Evolutionary conservation across 1,140 invertebrate genomes (phyloP).

Genomic region (Bombus impatiens): DNA sequence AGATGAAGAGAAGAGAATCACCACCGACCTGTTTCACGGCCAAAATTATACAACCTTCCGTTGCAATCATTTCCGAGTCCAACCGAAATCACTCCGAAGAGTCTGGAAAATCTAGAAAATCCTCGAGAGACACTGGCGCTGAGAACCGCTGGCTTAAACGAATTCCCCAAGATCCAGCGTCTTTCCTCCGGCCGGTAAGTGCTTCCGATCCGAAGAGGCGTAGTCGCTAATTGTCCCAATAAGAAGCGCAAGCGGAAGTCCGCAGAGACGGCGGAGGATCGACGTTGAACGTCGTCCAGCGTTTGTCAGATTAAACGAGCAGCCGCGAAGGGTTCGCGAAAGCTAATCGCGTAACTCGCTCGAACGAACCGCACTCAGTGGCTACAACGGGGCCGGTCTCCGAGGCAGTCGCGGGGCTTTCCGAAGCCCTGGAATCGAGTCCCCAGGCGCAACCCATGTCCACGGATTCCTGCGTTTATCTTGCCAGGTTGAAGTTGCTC

Average conservation of each 20-base stretch:
- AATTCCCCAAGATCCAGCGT: background rate
- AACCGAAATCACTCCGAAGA: too few species aligned
- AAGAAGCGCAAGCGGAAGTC: constrained; percentile 12
- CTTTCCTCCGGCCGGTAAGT: background rate
- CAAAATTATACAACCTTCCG: too few species aligned
- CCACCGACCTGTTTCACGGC: too few species aligned
- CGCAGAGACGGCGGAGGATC: background rate
- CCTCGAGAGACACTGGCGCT: background rate
- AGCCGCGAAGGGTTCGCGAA: constrained; percentile 40
- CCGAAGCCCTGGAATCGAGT: constrained; percentile 66
- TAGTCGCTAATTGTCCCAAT: constrained; percentile 35
- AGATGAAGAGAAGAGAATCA: too few species aligned
- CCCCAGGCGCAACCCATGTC: background rate
- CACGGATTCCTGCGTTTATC: constrained; percentile 44
- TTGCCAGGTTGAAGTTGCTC: constrained; percentile 17
- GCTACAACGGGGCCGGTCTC: background rate
- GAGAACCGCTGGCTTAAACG: background rate
- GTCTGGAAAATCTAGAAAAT: too few species aligned
- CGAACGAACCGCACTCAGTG: constrained; percentile 49
- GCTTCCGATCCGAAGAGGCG: background rate
- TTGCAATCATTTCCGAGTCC: too few species aligned
- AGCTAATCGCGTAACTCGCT: constrained; percentile 67
- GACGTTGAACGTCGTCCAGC: constrained; percentile 6
- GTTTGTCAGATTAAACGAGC: constrained; percentile 55
- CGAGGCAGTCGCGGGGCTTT: constrained; percentile 57